Evolutionary conservation across 2,797 vertebrate species (phyloP), one percentile per base, ranked within the genome.

Genomic region (Nasua narica): DNA sequence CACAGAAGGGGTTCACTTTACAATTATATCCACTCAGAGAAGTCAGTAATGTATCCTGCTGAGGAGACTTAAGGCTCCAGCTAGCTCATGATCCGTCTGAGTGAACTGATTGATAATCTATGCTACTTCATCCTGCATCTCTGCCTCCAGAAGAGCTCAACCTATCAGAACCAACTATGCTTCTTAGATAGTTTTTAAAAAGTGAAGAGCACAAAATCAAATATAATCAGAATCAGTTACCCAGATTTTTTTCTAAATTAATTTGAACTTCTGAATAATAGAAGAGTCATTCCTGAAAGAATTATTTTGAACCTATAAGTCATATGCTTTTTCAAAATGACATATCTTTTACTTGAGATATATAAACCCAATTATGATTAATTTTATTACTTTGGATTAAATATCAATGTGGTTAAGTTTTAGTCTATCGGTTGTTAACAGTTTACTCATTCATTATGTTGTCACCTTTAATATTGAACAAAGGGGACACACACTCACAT

Each of bases 1-100:
- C 92, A 70, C 62, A 67, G 78, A 54, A 94, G 60, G 78, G 29
- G n/a, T 60, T 86, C 91, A 69, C 54, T 90, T 81, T 88, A 82
- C 94, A 92, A 87, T 97, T 94, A 86, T 82, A 70, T 69, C 54
- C 37, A 56, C 88, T 96, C 74, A 35, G 77, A 86, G 77, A 78
- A 81, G 25, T 56, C 50, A 84, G 77, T 27, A 56, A 58, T 52
- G 37, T 5, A n/a, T 88, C 81, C 82, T 27, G 32, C 35, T 74
- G 88, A 50, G 85, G 60, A 54, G 8, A 52, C 81, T 25, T 23
- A 48, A 81, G 52, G 16, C 58, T 72, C 27, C 69, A 86, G 23
- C 50, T 35, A 46, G 32, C 52, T 90, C 90, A 48, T 76, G 84
- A 87, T 81, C 70, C 0, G 0, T 87, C 79, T 32, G 35, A 88